Percentiles rank a stretch among this genome's conserved stretches.
These are phyloP conservation scores for Rhinogobio ventralis DNA, from an alignment of 2,797 vertebrate genomes.

Conservation along the genomic window DNA sequence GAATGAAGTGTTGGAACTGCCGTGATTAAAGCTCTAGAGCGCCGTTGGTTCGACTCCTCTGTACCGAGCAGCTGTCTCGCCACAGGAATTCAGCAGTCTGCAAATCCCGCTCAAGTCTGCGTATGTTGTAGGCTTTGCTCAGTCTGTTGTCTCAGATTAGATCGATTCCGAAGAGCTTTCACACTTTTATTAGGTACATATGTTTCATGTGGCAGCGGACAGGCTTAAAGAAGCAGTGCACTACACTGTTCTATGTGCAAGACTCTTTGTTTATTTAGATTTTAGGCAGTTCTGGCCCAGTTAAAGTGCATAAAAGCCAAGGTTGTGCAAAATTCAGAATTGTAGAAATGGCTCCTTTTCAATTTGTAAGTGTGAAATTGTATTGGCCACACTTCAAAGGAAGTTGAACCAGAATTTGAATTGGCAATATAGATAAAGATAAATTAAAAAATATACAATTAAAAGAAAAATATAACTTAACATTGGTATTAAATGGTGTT, in stretches of 20 bases:
- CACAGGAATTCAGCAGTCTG: slow-evolving; percentile 68
- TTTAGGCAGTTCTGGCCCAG: background rate
- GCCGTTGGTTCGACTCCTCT: slow-evolving; percentile 68
- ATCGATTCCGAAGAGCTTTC: slow-evolving; percentile 59
- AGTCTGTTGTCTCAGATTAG: slow-evolving; percentile 70
- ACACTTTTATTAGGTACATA: slow-evolving; percentile 51
- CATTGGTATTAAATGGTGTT: too few relatives aligned
- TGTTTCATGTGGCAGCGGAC: slow-evolving; percentile 54
- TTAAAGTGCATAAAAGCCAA: background rate
- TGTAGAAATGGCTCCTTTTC: background rate
- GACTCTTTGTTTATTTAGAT: slow-evolving; percentile 18
- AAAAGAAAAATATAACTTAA: too few relatives aligned
- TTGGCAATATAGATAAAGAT: background rate
- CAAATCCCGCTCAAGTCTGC: slow-evolving; percentile 70
- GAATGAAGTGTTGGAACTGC: slow-evolving; percentile 65
- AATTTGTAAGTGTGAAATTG: background rate
- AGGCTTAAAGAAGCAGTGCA: slow-evolving; percentile 61
- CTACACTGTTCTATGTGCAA: slow-evolving; percentile 16
- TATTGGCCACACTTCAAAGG: background rate
- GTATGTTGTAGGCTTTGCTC: slow-evolving; percentile 71
- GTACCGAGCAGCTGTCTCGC: slow-evolving; percentile 65
- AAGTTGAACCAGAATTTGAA: background rate
- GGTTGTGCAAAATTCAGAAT: background rate
- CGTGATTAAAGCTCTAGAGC: slow-evolving; percentile 80
- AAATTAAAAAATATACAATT: background rate